Base-by-base conservation (phyloP, 2,797 vertebrate species). In the Cynopterus sphinx region DNA sequence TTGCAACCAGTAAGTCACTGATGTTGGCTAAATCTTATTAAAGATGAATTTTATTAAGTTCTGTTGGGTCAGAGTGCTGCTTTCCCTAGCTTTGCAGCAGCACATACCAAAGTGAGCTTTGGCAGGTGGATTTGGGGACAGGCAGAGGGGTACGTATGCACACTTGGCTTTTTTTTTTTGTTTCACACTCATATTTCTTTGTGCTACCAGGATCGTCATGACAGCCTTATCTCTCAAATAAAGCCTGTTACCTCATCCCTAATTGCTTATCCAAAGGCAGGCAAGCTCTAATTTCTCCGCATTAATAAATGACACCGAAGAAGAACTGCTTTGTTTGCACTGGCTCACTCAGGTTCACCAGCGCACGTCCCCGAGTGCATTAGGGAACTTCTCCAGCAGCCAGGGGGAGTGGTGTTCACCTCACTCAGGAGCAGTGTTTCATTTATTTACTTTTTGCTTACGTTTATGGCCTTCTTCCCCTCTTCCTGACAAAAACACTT, bases 261-360 rank as follows among this genome's bases (percentile, higher is more conserved):
- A 94, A 96, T 96, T 95, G 92, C 95, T 97, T 95, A 96, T 74
- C 94, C 96, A 94, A 78, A 97, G 97, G 88, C 94, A 73, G 88
- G 88, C 33, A 0, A 92, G 93, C 97, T 97, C 96, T 89, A 53
- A 85, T 96, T 97, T 97, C 96, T 97, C 95, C 2, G 51, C 93
- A 59, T 91, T 95, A 96, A 91, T 96, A 92, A 98, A 93, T 96
- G 96, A 85, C 96, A 95, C 94, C 1, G 65, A 91, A 96, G 97
- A 97, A 96, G 96, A 94, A n/a, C 53, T 15, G 90, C 93, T 87
- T 96, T 97, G 93, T 97, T 96, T 97, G 95, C 87, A 9, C 83
- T 94, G 96, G 95, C 91, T 91, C 70, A 0, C 90, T 81, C 87
- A 87, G 93, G 91, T 94, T 87, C 73, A 75, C 81, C 87, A 53